A percentile compares a stretch with the other conserved stretches of the same genome.
These are phyloP conservation scores for Paralichthys olivaceus DNA, from an alignment of 2,113 vertebrate genomes.

Conservation along the genomic window DNA sequence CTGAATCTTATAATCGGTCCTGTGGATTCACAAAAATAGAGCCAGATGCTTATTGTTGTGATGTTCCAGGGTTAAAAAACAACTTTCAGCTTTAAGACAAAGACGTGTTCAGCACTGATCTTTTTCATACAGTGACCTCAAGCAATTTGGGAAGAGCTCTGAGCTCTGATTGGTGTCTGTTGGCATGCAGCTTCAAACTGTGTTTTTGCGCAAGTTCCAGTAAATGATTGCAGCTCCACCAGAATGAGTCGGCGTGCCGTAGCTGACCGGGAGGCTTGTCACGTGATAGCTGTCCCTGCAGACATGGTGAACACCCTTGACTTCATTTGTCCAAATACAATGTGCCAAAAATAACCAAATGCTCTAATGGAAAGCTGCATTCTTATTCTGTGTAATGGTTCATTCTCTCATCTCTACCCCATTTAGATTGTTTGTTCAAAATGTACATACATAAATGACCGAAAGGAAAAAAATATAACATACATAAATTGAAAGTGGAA, in stretches of 20 bases:
- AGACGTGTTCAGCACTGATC: not conserved
- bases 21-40: not conserved
- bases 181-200: constrained; percentile 29
- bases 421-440: not conserved
- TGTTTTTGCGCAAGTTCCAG: constrained; percentile 54
- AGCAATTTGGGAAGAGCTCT: constrained; percentile 16
- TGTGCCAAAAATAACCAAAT: constrained; percentile 42
- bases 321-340: constrained; percentile 27
- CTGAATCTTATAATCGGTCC: too few species aligned
- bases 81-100: not conserved
- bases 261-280: constrained; percentile 10
- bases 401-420: not conserved
- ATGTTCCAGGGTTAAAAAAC: not conserved
- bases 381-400: constrained; percentile 1
- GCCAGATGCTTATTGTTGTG: not conserved
- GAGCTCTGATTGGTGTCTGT: constrained; percentile 13
- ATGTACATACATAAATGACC: not conserved
- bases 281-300: constrained; percentile 18
- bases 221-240: constrained; percentile 45
- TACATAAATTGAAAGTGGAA: constrained; percentile 4
- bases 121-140: constrained; percentile 11
- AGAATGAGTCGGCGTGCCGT: constrained; percentile 48
- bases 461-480: not conserved
- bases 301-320: constrained; percentile 50
- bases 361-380: constrained; percentile 14